phyloP scores from a whole-genome alignment of 2,113 vertebrate genomes.

The Sylvilagus bachmani region DNA sequence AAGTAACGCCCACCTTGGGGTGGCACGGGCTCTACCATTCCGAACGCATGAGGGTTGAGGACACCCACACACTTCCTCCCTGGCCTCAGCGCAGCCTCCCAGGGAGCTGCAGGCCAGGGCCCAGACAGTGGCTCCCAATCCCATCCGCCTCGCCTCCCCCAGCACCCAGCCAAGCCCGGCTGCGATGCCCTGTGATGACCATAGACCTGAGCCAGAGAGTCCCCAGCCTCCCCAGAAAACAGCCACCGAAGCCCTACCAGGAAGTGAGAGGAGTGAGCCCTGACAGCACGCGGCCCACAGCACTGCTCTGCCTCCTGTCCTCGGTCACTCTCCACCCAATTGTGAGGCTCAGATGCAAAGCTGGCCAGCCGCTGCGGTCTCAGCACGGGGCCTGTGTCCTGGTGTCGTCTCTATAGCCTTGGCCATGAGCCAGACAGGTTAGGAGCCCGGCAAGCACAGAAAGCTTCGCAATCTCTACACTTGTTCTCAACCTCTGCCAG shows the following conservation, averaged over 20 bases:
- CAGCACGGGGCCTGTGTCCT: not conserved
- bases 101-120: not conserved
- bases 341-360: not conserved
- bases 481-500: not conserved
- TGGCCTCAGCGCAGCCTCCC: not conserved
- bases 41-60: accelerated
- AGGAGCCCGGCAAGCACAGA: not conserved
- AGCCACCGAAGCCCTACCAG: not conserved
- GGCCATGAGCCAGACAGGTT: not conserved
- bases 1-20: not conserved
- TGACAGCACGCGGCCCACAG: not conserved
- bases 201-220: not conserved
- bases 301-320: not conserved
- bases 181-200: not conserved
- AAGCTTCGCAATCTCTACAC: not conserved
- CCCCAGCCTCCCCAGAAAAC: not conserved
- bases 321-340: not conserved
- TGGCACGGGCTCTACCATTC: not conserved
- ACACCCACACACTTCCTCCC: not conserved
- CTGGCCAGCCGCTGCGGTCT: not conserved
- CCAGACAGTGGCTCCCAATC: not conserved
- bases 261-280: not conserved
- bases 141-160: too few relatives aligned
- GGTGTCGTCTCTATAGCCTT: not conserved
- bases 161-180: not conserved